Evolutionary conservation across 92 coral and sea anemone species (phyloP), one percentile per base, ranked within the genome.

Genomic region (Porites cylindrica): DNA sequence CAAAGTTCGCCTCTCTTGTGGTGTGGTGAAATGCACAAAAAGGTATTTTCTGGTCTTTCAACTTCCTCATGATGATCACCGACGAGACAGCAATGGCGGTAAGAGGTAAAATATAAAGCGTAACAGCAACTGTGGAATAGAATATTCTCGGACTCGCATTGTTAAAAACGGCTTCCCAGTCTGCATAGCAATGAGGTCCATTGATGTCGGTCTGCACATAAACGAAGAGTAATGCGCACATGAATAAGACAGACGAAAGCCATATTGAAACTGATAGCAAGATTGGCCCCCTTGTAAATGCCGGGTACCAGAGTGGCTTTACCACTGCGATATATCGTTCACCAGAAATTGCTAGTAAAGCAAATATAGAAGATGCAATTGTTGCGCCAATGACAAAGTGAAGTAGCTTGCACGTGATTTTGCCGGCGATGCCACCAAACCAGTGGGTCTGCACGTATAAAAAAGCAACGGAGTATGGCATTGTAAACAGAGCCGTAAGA

Each of bases 281-380:
- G 13, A 82, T 70, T 51, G 85, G 89, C 51, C 88, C 87, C 67
- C 87, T 85, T 19, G 82, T 77, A 62, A 87, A 77, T 1, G 65
- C 53, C 21, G 89, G 51, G 73, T 87, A 83, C 54, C 52, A 63
- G 6, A 91, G 32, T n/a, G 94, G 94, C 70, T 72, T 87, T 64
- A 87, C 82, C 11, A 91, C 94, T 4, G 94, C 94, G 38, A 76
- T 77, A 79, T 76, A 91, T 61, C 94, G 61, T 58, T 91, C 94
- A 7, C 87, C 71, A 1, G 94, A 91, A 54, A 91, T 80, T 8
- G 85, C 71, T 21, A 91, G 67, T 18, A 91, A 66, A 16, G 94
- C 89, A 19, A 91, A 73, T 52, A 91, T 83, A 5, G 94, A 91
- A 14, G 85, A 85, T 16, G 94, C 91, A 62, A 91, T 91, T 66